These are phyloP conservation scores for Microctonus hyperodae DNA, from an alignment of 2,888 invertebrate genomes.

Conservation along the genomic window DNA sequence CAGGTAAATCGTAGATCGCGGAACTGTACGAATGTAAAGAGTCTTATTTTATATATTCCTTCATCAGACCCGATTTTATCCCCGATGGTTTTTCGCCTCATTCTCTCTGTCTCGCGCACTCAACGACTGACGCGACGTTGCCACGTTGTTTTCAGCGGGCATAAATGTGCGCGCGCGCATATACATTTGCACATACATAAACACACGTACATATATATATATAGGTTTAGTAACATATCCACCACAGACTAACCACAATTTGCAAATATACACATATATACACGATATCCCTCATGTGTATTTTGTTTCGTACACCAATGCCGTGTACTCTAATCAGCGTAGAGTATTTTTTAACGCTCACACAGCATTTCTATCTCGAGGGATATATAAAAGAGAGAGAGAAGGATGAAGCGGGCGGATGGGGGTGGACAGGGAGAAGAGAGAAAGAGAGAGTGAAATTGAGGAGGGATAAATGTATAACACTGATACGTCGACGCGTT, in stretches of 20 bases:
- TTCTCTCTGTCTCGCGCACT: slow-evolving; percentile 30
- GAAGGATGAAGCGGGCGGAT: too few species aligned
- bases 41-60: slow-evolving; percentile 9
- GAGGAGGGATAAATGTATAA: not conserved
- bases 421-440: not conserved
- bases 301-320: not conserved
- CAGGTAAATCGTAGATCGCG: slow-evolving; percentile 26
- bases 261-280: not conserved
- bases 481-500: slow-evolving; percentile 30
- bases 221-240: not conserved
- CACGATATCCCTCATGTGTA: not conserved
- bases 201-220: not conserved
- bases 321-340: slow-evolving; percentile 22
- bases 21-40: too few species aligned
- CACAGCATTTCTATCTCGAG: slow-evolving; percentile 13
- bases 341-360: slow-evolving; percentile 10
- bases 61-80: slow-evolving; percentile 11
- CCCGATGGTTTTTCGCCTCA: not conserved
- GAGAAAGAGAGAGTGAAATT: not conserved
- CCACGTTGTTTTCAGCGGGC: slow-evolving; percentile 42
- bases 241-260: not conserved
- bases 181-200: slow-evolving; percentile 4
- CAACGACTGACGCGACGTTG: slow-evolving; percentile 49
- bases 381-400: not conserved
- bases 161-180: slow-evolving; percentile 16